Evolutionary conservation across 2,113 vertebrate genomes (phyloP).

Genomic region (Corythaeola cristata): DNA sequence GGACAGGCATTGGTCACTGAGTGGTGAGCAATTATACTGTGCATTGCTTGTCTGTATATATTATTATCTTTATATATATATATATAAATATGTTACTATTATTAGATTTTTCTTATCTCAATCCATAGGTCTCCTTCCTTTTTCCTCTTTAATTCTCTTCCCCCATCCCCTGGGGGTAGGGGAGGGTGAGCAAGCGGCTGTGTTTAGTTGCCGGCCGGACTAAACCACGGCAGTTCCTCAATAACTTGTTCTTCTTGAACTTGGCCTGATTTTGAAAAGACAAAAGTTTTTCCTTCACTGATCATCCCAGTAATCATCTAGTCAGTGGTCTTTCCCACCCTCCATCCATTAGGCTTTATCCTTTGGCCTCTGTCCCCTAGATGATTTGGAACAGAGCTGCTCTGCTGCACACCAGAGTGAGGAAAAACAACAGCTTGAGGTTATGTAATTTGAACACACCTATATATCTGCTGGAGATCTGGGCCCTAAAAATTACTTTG

Average conservation of each 20-base stretch:
- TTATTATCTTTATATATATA: no score
- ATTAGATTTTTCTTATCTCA: no score
- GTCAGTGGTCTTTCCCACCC: neutral
- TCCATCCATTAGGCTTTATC: neutral
- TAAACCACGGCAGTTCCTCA: neutral
- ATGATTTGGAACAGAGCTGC: neutral
- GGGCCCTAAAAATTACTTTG: neutral
- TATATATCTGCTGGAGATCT: neutral
- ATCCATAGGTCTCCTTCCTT: no score
- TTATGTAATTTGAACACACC: neutral
- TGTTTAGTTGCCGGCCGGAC: no score
- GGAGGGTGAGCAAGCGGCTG: no score
- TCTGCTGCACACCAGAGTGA: neutral
- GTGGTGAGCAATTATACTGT: no score
- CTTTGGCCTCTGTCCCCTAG: neutral
- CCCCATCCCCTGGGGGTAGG: no score
- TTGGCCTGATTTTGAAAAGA: neutral
- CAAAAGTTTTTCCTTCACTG: neutral
- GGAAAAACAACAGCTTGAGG: neutral
- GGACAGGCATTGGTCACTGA: no score
- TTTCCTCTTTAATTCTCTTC: no score
- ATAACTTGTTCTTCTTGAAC: neutral
- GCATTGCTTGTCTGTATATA: no score
- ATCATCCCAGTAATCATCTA: neutral
- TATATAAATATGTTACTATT: no score